These are phyloP conservation scores for Hetaerina americana DNA, from an alignment of 1,140 invertebrate species.

Conservation along the genomic window DNA sequence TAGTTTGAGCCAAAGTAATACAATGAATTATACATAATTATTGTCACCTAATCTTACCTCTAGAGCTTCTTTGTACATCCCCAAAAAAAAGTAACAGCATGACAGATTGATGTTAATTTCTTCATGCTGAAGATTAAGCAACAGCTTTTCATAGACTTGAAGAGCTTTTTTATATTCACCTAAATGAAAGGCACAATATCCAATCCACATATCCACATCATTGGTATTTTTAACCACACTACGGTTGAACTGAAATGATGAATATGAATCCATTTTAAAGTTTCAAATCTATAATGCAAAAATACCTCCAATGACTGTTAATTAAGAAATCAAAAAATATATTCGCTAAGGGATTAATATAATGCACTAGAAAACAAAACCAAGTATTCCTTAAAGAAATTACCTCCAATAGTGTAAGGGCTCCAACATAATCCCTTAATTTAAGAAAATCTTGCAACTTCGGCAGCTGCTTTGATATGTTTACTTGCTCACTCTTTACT, in stretches of 20 bases:
- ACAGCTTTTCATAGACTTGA: slow-evolving; percentile 49
- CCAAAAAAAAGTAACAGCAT: slow-evolving; percentile 91
- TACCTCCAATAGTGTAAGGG: slow-evolving; percentile 84
- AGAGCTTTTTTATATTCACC: slow-evolving; percentile 83
- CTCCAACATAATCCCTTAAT: slow-evolving; percentile 85
- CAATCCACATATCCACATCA: slow-evolving; percentile 72
- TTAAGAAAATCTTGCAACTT: slow-evolving; percentile 84
- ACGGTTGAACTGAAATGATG: slow-evolving; percentile 32
- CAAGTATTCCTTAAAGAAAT: too few relatives aligned
- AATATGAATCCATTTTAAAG: not conserved
- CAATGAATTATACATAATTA: not conserved
- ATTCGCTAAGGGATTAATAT: too few relatives aligned
- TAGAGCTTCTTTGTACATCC: slow-evolving; percentile 58
- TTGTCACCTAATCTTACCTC: slow-evolving; percentile 22
- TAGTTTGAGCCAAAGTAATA: too few relatives aligned
- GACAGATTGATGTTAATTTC: slow-evolving; percentile 66
- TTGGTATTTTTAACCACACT: slow-evolving; percentile 40
- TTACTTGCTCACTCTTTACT: slow-evolving; percentile 29
- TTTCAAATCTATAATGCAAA: not conserved
- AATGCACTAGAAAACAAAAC: too few relatives aligned
- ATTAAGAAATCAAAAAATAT: too few relatives aligned
- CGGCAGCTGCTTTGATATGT: slow-evolving; percentile 40
- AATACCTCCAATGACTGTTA: not conserved
- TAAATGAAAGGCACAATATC: slow-evolving; percentile 88
- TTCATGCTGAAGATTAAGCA: slow-evolving; percentile 28